phyloP scores from a whole-genome alignment of 1,140 invertebrate species.

The Diabrotica undecimpunctata region DNA sequence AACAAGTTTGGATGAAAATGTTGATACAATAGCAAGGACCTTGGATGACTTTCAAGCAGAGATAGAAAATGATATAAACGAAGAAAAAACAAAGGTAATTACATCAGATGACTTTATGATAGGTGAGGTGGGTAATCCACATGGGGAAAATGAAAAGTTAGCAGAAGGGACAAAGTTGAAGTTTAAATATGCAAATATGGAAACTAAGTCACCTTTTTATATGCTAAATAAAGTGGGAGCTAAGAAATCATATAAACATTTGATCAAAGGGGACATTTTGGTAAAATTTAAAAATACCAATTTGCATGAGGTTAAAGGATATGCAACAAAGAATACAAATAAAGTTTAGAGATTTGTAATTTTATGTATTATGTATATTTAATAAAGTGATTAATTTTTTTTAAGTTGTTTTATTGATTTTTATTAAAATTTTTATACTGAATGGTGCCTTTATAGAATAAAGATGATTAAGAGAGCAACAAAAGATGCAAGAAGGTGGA shows the following conservation, averaged over 20 bases:
- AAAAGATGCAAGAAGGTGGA: too few species aligned
- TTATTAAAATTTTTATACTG: too few species aligned
- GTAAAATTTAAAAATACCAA: constrained; percentile 38
- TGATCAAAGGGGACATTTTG: constrained; percentile 42
- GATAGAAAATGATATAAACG: constrained; percentile 44
- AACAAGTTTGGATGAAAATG: constrained; percentile 32
- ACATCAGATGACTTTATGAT: constrained; percentile 32
- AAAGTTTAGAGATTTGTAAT: neutral
- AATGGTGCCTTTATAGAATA: too few species aligned
- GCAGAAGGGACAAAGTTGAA: constrained; percentile 35
- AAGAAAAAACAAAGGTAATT: constrained; percentile 32
- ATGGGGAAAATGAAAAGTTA: constrained; percentile 35
- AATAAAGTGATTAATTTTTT: neutral
- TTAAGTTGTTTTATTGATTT: neutral
- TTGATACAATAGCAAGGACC: constrained; percentile 32
- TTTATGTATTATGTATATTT: neutral
- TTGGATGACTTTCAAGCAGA: constrained; percentile 40
- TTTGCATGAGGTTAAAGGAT: constrained; percentile 41
- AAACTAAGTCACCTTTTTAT: constrained; percentile 24
- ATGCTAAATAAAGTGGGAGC: constrained; percentile 21
- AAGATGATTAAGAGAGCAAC: too few species aligned
- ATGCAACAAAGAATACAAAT: constrained; percentile 23
- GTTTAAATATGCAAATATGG: constrained; percentile 38
- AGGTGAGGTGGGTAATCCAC: constrained; percentile 32
- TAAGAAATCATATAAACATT: constrained; percentile 40